phyloP scores from a whole-genome alignment of 2,888 invertebrate species.

The Agriopis marginaria region DNA sequence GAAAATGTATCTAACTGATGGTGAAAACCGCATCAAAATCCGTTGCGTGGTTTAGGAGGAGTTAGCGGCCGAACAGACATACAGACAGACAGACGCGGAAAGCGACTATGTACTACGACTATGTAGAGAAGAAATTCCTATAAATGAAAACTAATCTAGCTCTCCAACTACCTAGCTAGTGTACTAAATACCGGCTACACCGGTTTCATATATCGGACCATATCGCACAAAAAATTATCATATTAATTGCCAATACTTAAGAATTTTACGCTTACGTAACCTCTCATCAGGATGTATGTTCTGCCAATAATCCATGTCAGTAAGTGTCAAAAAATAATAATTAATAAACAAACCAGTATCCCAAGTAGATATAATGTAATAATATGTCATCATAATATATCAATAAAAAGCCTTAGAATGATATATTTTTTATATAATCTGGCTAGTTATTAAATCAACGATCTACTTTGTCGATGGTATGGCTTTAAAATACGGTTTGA shows the following conservation, averaged over 20 bases:
- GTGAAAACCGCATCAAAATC: too few relatives aligned
- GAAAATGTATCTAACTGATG: too few relatives aligned
- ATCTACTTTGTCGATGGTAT: neutral
- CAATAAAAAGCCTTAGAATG: neutral
- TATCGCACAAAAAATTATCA: conserved; percentile 62
- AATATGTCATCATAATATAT: neutral
- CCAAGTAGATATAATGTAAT: neutral
- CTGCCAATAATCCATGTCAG: conserved; percentile 30
- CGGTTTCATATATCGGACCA: conserved; percentile 53
- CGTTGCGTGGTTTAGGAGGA: too few relatives aligned
- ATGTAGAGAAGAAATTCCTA: too few relatives aligned
- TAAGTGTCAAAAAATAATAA: conserved; percentile 26
- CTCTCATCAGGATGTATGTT: conserved; percentile 35
- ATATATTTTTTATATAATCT: neutral
- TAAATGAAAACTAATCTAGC: conserved; percentile 17
- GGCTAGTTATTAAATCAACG: conserved; percentile 7
- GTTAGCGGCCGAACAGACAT: too few relatives aligned
- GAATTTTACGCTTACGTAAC: conserved; percentile 52
- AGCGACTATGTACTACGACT: too few relatives aligned
- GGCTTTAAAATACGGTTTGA: neutral
- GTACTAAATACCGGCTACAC: conserved; percentile 52
- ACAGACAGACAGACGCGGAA: too few relatives aligned
- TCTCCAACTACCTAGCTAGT: conserved; percentile 43
- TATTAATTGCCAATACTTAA: conserved; percentile 64
- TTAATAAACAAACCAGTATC: conserved; percentile 7